A percentile compares a stretch with the other conserved stretches of the same genome.
Conservation (phyloP, 2,888 invertebrate genomes). For the Dasysyrphus tricinctus region DNA sequence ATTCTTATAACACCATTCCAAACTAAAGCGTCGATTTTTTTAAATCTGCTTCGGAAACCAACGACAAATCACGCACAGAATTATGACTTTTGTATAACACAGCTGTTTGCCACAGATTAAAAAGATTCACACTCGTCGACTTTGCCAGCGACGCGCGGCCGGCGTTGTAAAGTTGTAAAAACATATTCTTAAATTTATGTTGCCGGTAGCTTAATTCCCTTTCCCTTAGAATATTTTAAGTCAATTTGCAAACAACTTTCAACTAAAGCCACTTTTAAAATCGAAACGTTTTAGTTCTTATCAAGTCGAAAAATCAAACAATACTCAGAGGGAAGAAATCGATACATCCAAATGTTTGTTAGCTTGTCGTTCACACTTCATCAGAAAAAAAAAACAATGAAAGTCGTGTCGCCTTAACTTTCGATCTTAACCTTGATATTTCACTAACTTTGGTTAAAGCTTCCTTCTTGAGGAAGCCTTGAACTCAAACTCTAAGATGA, state of each 20-base stretch:
- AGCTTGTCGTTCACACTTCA: not conserved
- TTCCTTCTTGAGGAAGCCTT: not conserved
- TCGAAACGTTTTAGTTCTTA: not conserved
- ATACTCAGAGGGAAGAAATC: not conserved
- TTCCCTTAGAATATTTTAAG: not conserved
- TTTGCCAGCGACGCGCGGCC: too few relatives aligned
- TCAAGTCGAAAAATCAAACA: constrained; percentile 11
- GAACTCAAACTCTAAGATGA: not conserved
- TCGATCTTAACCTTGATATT: constrained; percentile 33
- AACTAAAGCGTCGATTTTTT: not conserved
- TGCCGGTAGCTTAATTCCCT: not conserved
- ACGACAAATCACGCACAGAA: not conserved
- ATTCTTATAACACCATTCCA: not conserved
- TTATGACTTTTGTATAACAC: not conserved
- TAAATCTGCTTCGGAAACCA: not conserved
- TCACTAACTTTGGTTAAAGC: not conserved
- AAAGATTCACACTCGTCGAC: not conserved
- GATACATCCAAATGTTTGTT: not conserved
- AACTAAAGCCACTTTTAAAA: not conserved
- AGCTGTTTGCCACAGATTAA: not conserved
- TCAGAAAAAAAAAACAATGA: not conserved
- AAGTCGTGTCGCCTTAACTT: not conserved
- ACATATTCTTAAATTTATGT: not conserved
- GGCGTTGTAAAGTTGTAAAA: not conserved
- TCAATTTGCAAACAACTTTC: not conserved